A percentile compares a stretch with the other conserved stretches of the same genome.
phyloP scores from a whole-genome alignment of 1,140 invertebrate species.

The Drusus annulatus region DNA sequence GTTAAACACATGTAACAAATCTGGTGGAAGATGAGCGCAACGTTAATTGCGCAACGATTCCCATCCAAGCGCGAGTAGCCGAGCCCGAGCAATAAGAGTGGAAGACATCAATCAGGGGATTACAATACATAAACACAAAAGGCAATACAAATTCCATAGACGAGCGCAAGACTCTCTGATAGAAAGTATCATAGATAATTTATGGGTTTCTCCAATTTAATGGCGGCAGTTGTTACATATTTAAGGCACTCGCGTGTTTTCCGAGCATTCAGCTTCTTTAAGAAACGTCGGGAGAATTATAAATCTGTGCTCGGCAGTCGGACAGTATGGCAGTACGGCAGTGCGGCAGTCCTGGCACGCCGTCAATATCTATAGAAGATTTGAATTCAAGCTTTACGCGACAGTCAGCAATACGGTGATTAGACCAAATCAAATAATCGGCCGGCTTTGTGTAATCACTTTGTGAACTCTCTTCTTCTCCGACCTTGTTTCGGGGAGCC shows the following conservation, averaged over 20 bases:
- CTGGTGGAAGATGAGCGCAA: too few species aligned
- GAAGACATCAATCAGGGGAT: slow-evolving; percentile 14
- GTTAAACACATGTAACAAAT: too few species aligned
- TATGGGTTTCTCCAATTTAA: slow-evolving; percentile 16
- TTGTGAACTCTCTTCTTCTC: background rate
- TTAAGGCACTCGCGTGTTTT: slow-evolving; percentile 19
- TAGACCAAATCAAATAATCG: background rate
- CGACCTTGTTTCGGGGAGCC: too few species aligned
- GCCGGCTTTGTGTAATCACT: background rate
- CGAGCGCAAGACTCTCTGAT: background rate
- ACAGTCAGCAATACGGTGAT: too few species aligned
- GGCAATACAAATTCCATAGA: slow-evolving; percentile 21
- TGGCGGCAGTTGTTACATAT: slow-evolving; percentile 19
- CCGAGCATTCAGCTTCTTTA: background rate
- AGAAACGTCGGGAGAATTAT: background rate
- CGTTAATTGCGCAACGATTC: too few species aligned
- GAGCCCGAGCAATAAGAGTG: background rate
- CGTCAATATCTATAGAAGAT: slow-evolving; percentile 5
- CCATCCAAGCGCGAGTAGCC: too few species aligned
- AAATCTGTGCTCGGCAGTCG: background rate
- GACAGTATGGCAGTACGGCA: too few species aligned
- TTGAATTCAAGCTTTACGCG: background rate
- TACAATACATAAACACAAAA: slow-evolving; percentile 21
- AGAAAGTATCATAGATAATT: slow-evolving; percentile 15
- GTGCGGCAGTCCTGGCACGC: background rate